Evolutionary conservation across 1,140 invertebrate species (phyloP).

Genomic region (Glossosoma conforme): DNA sequence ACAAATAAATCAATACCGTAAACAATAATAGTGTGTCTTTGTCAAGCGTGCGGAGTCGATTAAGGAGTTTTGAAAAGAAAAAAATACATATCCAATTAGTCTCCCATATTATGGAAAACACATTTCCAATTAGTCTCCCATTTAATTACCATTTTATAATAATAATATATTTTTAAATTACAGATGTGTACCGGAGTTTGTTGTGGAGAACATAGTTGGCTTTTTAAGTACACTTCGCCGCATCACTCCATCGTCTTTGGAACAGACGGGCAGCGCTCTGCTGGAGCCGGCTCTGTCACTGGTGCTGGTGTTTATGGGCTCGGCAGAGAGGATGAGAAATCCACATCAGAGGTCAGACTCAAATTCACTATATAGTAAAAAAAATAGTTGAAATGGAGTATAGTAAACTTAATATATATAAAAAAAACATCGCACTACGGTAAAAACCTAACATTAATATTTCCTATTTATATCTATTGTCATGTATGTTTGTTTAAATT

Average conservation of each 20-base stretch:
- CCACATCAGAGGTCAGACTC: slow-evolving; percentile 78
- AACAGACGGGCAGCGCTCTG: slow-evolving; percentile 55
- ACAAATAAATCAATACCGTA: no score
- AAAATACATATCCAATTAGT: neutral
- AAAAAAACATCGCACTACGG: no score
- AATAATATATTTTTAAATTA: slow-evolving; percentile 32
- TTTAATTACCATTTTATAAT: neutral
- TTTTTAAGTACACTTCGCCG: slow-evolving; percentile 67
- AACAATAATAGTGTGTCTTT: no score
- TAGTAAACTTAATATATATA: no score
- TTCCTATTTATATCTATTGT: no score
- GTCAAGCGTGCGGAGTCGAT: no score
- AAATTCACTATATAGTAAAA: no score
- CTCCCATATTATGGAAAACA: neutral
- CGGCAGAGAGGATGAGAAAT: slow-evolving; percentile 76
- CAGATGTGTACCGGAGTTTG: slow-evolving; percentile 82
- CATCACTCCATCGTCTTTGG: slow-evolving; percentile 56
- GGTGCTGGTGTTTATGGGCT: slow-evolving; percentile 69
- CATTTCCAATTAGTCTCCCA: neutral
- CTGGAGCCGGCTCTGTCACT: slow-evolving; percentile 72
- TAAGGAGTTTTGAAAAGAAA: no score
- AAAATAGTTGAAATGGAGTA: no score
- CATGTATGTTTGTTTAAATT: no score
- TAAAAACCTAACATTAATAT: no score
- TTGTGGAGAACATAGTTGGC: slow-evolving; percentile 83